phyloP scores from a whole-genome alignment of 2,113 vertebrate genomes.

The Hippocampus comes region DNA sequence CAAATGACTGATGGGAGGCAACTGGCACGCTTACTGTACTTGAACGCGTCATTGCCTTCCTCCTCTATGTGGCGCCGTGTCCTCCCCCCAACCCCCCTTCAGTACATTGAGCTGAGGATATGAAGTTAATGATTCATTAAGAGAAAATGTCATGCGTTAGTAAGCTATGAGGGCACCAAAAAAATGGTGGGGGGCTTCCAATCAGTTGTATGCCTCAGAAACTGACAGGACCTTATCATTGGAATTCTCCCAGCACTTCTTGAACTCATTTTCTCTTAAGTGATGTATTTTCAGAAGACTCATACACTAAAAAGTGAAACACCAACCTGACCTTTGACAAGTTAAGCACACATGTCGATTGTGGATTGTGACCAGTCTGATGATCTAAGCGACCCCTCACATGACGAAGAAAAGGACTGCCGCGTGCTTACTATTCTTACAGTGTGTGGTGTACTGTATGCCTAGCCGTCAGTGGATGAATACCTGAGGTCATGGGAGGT shows the following conservation, averaged over 20 bases:
- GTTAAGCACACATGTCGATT: neutral
- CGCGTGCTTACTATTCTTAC: too few species aligned
- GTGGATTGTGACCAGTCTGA: too few species aligned
- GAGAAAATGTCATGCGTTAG: constrained; percentile 46
- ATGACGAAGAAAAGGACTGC: too few species aligned
- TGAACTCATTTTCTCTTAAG: neutral
- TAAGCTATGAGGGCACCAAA: constrained; percentile 15
- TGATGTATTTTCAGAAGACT: neutral
- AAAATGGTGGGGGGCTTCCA: constrained; percentile 27
- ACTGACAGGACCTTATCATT: neutral
- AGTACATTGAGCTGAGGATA: constrained; percentile 30
- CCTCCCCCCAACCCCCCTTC: constrained; percentile 21
- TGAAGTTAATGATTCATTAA: constrained; percentile 58
- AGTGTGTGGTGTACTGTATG: too few species aligned
- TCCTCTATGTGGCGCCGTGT: constrained; percentile 19
- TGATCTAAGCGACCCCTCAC: too few species aligned
- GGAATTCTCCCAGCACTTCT: neutral
- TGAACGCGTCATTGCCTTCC: constrained; percentile 12
- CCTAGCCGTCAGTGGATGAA: too few species aligned
- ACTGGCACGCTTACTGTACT: constrained; percentile 43
- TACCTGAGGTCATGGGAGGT: too few species aligned
- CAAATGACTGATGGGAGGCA: constrained; percentile 52
- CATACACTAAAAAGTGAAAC: neutral
- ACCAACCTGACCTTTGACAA: neutral
- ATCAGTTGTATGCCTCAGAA: constrained; percentile 27